phyloP scores from a whole-genome alignment of 2,113 vertebrate genomes.

The Melierax canorus region DNA sequence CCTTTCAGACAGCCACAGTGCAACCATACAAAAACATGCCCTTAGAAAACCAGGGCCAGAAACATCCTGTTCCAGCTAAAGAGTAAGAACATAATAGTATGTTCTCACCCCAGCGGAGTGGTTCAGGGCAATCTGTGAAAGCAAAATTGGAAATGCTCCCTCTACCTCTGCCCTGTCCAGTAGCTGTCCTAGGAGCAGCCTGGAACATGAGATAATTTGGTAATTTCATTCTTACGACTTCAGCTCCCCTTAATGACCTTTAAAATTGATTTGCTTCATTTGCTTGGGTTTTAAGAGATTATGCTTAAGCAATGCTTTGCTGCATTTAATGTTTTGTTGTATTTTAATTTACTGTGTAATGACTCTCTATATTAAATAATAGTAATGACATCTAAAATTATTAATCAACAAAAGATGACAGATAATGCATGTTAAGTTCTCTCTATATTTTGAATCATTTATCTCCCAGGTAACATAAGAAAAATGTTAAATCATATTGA shows the following conservation, averaged over 20 bases:
- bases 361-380: background rate
- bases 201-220: background rate
- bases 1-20: background rate
- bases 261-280: constrained; percentile 20
- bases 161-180: background rate
- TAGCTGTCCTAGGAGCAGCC: background rate
- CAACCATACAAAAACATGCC: background rate
- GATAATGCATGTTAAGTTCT: background rate
- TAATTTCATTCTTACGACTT: background rate
- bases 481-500: background rate
- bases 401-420: background rate
- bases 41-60: background rate
- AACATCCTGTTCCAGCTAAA: background rate
- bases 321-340: background rate
- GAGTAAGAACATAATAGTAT: background rate
- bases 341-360: constrained; percentile 10
- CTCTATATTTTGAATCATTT: background rate
- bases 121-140: background rate
- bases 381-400: constrained; percentile 12
- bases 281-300: constrained; percentile 18
- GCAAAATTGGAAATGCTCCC: background rate
- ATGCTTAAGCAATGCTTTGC: constrained; percentile 1
- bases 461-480: constrained; percentile 37
- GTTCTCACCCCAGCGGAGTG: background rate
- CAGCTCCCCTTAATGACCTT: background rate